Evolutionary conservation across 2,797 vertebrate species (phyloP), one percentile per base, ranked within the genome.

Genomic region (Loriculus beryllinus): DNA sequence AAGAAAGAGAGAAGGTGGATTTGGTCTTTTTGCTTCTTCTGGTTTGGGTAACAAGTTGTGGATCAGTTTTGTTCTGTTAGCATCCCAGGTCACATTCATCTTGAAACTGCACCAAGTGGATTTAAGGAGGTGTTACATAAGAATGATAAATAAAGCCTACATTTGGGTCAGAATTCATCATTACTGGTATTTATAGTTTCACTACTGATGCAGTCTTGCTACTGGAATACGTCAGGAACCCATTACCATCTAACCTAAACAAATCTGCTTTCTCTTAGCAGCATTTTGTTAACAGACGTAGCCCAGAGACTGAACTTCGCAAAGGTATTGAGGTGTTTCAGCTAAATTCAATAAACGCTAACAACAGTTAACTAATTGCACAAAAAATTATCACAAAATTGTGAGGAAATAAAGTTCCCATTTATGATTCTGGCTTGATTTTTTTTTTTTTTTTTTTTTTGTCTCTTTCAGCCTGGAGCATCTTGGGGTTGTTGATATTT

Each of bases 261-360:
- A 92, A 91, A 89, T 82, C 93, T 95, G 88, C 86, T 92, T 94
- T 91, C 82, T 89, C 49, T 89, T 91, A 95, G 37, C 10, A 14
- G 75, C 56, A 60, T 84, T 96, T 93, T 86, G 75, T 59, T 82
- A 94, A 70, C 51, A 93, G 71, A 92, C 92, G 89, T 91, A 72
- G 64, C 16, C 63, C 59, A 70, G 86, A 69, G 26, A 80, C 59
- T 87, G 63, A 92, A 77, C 63, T 76, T 76, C 72, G 47, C 35
- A 79, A 77, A 18, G 4, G 29, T 80, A 92, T 63, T 39, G 56
- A 82, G 64, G 60, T 64, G 56, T 76, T 87, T 93, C 60, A 63
- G 31, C 64, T 70, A 82, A 84, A 88, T 90, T 92, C 54, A 74
- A 20, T 85, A 74, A 82, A 70, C 10, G 25, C 86, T 84, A 80